phyloP scores from a whole-genome alignment of 2,113 vertebrate genomes.

The Anguilla rostrata region DNA sequence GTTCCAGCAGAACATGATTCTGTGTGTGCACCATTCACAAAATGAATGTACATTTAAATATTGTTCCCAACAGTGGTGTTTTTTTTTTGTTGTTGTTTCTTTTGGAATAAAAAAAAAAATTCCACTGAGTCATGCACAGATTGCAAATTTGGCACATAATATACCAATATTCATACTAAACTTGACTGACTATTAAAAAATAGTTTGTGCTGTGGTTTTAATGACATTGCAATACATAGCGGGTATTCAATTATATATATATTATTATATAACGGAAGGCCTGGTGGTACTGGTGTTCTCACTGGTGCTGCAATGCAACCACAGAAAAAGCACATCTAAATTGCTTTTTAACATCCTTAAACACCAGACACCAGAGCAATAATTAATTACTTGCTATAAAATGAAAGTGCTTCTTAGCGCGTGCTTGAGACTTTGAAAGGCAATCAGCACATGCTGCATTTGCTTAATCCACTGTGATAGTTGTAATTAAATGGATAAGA shows the following conservation, averaged over 20 bases:
- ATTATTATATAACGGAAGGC: neutral
- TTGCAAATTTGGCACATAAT: neutral
- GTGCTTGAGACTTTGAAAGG: slow-evolving; percentile 10
- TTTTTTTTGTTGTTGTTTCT: too few species aligned
- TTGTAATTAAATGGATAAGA: slow-evolving; percentile 17
- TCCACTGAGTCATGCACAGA: too few species aligned
- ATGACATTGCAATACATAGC: neutral
- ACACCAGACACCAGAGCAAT: slow-evolving; percentile 4
- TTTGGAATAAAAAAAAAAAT: too few species aligned
- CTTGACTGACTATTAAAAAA: neutral
- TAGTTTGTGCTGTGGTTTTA: neutral
- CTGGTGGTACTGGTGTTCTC: neutral
- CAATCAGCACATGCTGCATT: neutral
- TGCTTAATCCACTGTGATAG: slow-evolving; percentile 10
- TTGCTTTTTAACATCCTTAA: slow-evolving; percentile 11
- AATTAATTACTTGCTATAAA: slow-evolving; percentile 13
- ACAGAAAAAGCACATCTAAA: neutral
- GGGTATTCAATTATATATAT: neutral
- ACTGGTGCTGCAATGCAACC: neutral
- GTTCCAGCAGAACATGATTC: too few species aligned
- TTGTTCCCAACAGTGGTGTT: too few species aligned
- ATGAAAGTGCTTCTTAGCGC: slow-evolving; percentile 10
- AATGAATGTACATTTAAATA: too few species aligned
- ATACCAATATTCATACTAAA: neutral
- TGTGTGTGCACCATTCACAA: too few species aligned